A percentile compares a stretch with the other conserved stretches of the same genome.
phyloP scores from a whole-genome alignment of 2,888 invertebrate species.

The Leptopterna dolabrata region DNA sequence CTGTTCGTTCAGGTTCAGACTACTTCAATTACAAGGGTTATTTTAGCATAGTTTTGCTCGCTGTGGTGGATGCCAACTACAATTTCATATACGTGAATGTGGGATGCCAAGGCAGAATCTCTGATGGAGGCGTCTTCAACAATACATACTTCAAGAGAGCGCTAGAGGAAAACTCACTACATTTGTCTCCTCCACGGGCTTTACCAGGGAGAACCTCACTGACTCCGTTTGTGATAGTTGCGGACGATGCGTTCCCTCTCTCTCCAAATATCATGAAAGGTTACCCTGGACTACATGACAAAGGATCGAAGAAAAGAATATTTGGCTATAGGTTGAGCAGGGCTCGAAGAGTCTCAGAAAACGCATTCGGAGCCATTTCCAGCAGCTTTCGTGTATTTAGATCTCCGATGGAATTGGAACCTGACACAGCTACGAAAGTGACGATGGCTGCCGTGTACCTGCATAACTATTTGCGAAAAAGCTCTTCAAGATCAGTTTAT shows the following conservation, averaged over 20 bases:
- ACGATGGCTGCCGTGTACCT: no score
- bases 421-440: no score
- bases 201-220: constrained; percentile 49
- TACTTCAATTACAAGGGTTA: not conserved
- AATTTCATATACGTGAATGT: constrained; percentile 64
- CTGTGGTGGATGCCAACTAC: constrained; percentile 63
- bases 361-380: no score
- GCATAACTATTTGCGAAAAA: no score
- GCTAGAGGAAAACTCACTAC: not conserved
- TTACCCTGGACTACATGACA: constrained; percentile 44
- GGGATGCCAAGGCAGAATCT: constrained; percentile 63
- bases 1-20: not conserved
- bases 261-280: constrained; percentile 61
- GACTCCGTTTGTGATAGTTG: constrained; percentile 61
- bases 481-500: no score
- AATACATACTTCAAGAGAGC: constrained; percentile 1
- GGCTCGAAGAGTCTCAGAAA: no score
- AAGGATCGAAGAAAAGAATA: constrained; percentile 54
- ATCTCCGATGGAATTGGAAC: no score
- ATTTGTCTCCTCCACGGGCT: constrained; percentile 47
- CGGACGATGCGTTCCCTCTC: constrained; percentile 62
- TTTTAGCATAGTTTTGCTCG: constrained; percentile 59
- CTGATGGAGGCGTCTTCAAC: constrained; percentile 56
- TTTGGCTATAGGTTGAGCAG: no score
- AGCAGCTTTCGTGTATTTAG: no score